A percentile compares a stretch with the other conserved stretches of the same genome.
These are phyloP conservation scores for Drosophila navojoa DNA, from an alignment of 1,140 invertebrate species.

Conservation along the genomic window DNA sequence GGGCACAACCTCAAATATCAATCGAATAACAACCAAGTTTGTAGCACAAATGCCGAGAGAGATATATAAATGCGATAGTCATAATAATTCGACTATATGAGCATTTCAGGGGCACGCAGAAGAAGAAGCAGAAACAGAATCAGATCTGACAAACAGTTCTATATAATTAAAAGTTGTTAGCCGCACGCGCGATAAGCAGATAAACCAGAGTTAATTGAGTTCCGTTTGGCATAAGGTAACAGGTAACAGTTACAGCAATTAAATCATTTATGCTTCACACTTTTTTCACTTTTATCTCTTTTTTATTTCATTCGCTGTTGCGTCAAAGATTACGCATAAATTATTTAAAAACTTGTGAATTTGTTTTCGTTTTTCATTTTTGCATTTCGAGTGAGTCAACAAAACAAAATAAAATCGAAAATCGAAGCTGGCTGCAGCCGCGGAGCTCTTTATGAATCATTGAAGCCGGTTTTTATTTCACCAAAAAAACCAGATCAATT, in stretches of 20 bases:
- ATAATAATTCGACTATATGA: conserved; percentile 1
- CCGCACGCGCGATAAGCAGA: background rate
- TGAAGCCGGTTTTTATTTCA: conserved; percentile 36
- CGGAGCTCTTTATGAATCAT: conserved; percentile 25
- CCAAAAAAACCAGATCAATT: conserved; percentile 2
- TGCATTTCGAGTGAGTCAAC: conserved; percentile 34
- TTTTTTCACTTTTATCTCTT: conserved; percentile 57
- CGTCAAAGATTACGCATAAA: conserved; percentile 25
- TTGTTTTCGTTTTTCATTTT: conserved; percentile 11
- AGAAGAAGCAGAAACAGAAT: too few relatives aligned
- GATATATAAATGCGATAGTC: conserved; percentile 16
- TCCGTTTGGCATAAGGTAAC: conserved; percentile 4
- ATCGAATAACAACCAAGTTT: conserved; percentile 50
- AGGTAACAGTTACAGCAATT: conserved; percentile 50
- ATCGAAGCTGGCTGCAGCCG: background rate
- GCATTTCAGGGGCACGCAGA: background rate
- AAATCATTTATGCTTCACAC: conserved; percentile 8
- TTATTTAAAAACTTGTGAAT: background rate
- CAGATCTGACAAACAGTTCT: background rate
- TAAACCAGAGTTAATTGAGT: conserved; percentile 17
- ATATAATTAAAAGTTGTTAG: conserved; percentile 18
- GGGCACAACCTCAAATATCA: conserved; percentile 16
- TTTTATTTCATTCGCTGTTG: conserved; percentile 37
- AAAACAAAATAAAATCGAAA: conserved; percentile 15
- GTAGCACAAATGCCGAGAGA: background rate